Percentiles rank a stretch among this genome's conserved stretches.
phyloP scores from a whole-genome alignment of 2,797 vertebrate species.

The Percopsis omiscomaycus region DNA sequence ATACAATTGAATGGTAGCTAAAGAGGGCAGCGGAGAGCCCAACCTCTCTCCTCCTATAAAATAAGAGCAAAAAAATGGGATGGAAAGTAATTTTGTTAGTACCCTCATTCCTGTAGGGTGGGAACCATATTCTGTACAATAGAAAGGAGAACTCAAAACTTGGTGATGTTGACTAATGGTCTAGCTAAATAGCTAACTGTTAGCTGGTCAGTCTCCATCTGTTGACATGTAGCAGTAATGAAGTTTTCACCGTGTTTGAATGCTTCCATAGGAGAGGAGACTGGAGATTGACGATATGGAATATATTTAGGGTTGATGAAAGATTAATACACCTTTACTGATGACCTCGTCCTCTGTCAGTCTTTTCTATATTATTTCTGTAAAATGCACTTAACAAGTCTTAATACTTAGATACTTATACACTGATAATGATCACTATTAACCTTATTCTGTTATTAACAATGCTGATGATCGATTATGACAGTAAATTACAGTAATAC shows the following conservation, averaged over 20 bases:
- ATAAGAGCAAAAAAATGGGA: too few relatives aligned
- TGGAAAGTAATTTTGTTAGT: too few relatives aligned
- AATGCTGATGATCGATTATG: slow-evolving; percentile 62
- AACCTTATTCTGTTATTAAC: slow-evolving; percentile 62
- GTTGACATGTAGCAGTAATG: too few relatives aligned
- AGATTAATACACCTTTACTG: slow-evolving; percentile 15
- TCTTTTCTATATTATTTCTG: slow-evolving; percentile 49
- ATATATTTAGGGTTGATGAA: slow-evolving; percentile 16
- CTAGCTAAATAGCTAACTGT: too few relatives aligned
- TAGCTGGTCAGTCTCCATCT: too few relatives aligned
- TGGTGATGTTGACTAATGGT: too few relatives aligned
- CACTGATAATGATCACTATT: slow-evolving; percentile 52
- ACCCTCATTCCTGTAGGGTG: too few relatives aligned
- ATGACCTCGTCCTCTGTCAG: slow-evolving; percentile 28
- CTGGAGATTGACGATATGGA: slow-evolving; percentile 24
- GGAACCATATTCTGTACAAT: too few relatives aligned
- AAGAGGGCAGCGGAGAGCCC: slow-evolving; percentile 47
- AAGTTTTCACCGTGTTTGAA: too few relatives aligned
- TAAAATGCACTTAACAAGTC: slow-evolving; percentile 58
- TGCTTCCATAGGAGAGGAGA: slow-evolving; percentile 3
- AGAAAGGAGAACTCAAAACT: too few relatives aligned
- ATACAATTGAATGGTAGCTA: slow-evolving; percentile 30
- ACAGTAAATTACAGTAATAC: slow-evolving; percentile 60
- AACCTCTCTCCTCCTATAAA: slow-evolving; percentile 6
- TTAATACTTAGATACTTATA: slow-evolving; percentile 55